Base-by-base conservation (phyloP, 2,797 vertebrate genomes). In the Prionace glauca region DNA sequence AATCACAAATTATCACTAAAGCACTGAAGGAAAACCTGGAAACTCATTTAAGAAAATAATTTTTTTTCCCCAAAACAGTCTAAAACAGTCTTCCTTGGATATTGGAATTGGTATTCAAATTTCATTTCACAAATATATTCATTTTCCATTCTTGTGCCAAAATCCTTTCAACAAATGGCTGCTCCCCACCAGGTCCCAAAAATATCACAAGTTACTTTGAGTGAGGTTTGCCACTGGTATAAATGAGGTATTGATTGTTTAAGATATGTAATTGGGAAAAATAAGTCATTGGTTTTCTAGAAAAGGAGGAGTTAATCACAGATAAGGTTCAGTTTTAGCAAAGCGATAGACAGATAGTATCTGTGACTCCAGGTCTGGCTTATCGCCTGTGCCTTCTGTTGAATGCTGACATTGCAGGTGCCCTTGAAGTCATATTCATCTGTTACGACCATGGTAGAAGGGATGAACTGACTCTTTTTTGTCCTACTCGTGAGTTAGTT, bases 361-460 rank as follows among this genome's bases (percentile, higher is more conserved):
- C 97, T 96, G 90, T 7, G 95, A 96, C 96, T 97, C 96, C 97
- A 97, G 97, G 96, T 96, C 96, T 96, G 96, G 96, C 97, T 97
- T 97, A 97, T 97, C 97, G 96, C 96, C 67, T 71, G 95, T 96
- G 96, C 96, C 96, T 97, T 96, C 96, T 97, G 96, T 96, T 97
- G 97, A 97, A 97, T 97, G 96, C 96, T 97, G 97, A 97, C 97
- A 97, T 97, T 97, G 96, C 96, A 95, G 96, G 96, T 96, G 97
- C 96, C 97, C 98, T 98, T 97, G 97, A 96, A 74, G 96, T 97
- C 96, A 87, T 77, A 56, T 60, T 77, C 26, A 95, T 94, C 93
- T 94, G 72, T n/a, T 36, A 65, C 16, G 62, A 69, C 67, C 67
- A 69, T 18, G 67, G 20, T 69, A 18, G 67, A 18, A 69, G 67